Percentiles rank a stretch among this genome's conserved stretches.
Evolutionary conservation across 2,888 invertebrate species (phyloP).

Genomic region (Molorchus minor): DNA sequence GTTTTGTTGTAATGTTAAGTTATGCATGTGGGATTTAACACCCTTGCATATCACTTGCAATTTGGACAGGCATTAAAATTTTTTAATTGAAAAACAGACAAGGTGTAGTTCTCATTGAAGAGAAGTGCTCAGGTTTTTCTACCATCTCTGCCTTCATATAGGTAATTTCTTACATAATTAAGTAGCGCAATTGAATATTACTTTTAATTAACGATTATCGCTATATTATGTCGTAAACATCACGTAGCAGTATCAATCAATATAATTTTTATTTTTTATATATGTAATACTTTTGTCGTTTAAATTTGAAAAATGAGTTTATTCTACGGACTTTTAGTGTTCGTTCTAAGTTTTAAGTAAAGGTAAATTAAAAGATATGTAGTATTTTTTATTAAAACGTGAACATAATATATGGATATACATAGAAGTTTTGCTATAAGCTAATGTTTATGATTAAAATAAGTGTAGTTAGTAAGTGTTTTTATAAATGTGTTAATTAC

Average conservation of each 20-base stretch:
- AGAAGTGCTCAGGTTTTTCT: constrained; percentile 61
- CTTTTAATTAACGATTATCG: constrained; percentile 11
- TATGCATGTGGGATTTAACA: no score
- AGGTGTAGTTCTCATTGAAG: constrained; percentile 34
- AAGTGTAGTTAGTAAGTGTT: constrained; percentile 44
- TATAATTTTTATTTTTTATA: no score
- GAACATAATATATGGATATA: constrained; percentile 18
- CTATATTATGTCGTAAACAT: constrained; percentile 12
- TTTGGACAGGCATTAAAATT: constrained; percentile 22
- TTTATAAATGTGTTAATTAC: constrained; percentile 45
- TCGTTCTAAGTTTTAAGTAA: constrained; percentile 1
- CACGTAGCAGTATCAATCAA: background rate
- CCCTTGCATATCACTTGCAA: constrained; percentile 19
- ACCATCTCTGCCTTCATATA: constrained; percentile 60
- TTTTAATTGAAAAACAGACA: constrained; percentile 13
- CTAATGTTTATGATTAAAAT: constrained; percentile 26
- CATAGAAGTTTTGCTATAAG: constrained; percentile 29
- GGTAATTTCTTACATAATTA: constrained; percentile 41
- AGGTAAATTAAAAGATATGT: no score
- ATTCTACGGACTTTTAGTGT: constrained; percentile 2
- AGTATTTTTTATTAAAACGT: constrained; percentile 13
- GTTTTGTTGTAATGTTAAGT: no score
- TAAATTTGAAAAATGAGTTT: no score
- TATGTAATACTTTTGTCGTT: no score
- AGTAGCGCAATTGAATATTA: constrained; percentile 36